Percentiles rank a stretch among this genome's conserved stretches.
Conservation (phyloP, 2,797 vertebrate species). For the Gastrophryne carolinensis region DNA sequence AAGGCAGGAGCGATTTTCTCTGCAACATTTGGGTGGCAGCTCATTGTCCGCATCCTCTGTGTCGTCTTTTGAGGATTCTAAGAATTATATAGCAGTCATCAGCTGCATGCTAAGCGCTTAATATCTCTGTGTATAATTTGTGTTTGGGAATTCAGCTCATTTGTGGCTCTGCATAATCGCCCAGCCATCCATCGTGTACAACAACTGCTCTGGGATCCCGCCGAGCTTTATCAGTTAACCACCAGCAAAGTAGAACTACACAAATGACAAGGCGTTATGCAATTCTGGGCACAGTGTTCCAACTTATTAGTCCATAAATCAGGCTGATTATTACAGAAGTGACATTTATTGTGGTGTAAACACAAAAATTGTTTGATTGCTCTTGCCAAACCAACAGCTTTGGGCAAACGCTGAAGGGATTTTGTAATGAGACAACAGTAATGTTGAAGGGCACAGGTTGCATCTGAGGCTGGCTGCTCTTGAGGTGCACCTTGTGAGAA, state of each 20-base stretch:
- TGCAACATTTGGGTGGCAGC: too few relatives aligned
- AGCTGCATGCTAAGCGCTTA: too few relatives aligned
- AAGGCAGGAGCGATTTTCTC: too few relatives aligned
- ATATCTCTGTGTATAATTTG: background rate
- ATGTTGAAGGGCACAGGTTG: too few relatives aligned
- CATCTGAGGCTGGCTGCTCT: too few relatives aligned
- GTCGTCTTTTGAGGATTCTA: too few relatives aligned
- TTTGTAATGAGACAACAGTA: background rate
- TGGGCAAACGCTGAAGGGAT: background rate
- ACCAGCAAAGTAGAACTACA: background rate
- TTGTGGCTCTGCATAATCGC: background rate
- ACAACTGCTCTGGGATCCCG: background rate
- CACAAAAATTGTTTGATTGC: background rate
- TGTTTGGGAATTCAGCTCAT: background rate
- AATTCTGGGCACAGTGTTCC: background rate
- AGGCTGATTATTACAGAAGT: background rate
- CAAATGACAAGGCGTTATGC: background rate
- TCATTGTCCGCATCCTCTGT: too few relatives aligned
- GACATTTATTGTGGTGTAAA: background rate
- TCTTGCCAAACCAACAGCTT: background rate
- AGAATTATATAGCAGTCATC: too few relatives aligned
- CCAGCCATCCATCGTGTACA: too few relatives aligned
- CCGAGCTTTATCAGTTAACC: background rate
- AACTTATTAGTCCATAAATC: constrained; percentile 7
- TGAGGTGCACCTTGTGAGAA: too few relatives aligned